Percentiles rank a stretch among this genome's conserved stretches.
These are phyloP conservation scores for Cossypha dichroa DNA, from an alignment of 2,797 vertebrate genomes.

Conservation along the genomic window DNA sequence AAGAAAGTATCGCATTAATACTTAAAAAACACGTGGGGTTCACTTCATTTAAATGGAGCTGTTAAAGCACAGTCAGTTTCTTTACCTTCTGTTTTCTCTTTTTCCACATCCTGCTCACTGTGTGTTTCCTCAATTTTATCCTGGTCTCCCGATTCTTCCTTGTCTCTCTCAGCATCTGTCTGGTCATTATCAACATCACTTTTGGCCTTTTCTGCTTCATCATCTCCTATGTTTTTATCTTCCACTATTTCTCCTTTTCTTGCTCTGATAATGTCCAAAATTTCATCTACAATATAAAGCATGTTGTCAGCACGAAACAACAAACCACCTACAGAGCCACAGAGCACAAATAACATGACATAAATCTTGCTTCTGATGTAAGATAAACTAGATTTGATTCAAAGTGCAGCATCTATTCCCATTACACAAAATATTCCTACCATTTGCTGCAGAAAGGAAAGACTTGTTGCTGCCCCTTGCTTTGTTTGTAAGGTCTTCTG, in stretches of 20 bases:
- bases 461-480: slow-evolving; percentile 92
- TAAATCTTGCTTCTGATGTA: neutral
- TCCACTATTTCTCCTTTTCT: slow-evolving; percentile 89
- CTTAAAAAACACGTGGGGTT: neutral
- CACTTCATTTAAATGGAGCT: neutral
- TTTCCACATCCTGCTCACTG: slow-evolving; percentile 59
- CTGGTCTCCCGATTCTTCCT: slow-evolving; percentile 71
- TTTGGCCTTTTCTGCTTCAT: slow-evolving; percentile 82
- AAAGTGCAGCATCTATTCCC: neutral
- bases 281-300: slow-evolving; percentile 85
- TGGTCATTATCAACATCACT: slow-evolving; percentile 74
- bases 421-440: slow-evolving; percentile 71
- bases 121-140: slow-evolving; percentile 67
- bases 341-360: neutral
- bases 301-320: neutral
- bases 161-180: slow-evolving; percentile 77
- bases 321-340: neutral
- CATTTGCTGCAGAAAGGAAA: slow-evolving; percentile 90
- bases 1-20: neutral
- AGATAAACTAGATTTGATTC: neutral
- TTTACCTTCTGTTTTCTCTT: slow-evolving; percentile 82
- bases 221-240: slow-evolving; percentile 81
- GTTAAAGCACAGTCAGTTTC: neutral
- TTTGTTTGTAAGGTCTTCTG: slow-evolving; percentile 94
- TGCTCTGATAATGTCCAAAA: slow-evolving; percentile 86